phyloP scores from a whole-genome alignment of 2,113 vertebrate species.

The Coptodon rendalli region DNA sequence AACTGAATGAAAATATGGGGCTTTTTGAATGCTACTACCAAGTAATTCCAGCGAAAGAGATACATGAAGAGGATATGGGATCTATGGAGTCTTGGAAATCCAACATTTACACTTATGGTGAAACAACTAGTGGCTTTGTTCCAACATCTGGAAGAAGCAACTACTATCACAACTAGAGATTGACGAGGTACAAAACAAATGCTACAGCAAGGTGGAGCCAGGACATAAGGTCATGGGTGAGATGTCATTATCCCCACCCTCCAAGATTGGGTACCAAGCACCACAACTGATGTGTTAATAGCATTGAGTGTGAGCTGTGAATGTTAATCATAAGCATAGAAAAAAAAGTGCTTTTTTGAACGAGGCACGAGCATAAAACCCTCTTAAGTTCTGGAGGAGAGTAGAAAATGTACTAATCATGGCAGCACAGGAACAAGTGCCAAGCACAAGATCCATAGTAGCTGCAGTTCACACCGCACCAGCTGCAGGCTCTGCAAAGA shows the following conservation, averaged over 20 bases:
- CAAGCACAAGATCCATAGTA: accelerated
- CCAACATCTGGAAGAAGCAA: not conserved
- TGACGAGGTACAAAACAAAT: not conserved
- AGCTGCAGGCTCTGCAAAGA: not conserved
- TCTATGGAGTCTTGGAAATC: not conserved
- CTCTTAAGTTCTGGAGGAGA: accelerated
- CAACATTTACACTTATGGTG: not conserved
- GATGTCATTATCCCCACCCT: not conserved
- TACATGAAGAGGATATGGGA: not conserved
- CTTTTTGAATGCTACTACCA: not conserved
- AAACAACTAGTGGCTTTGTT: not conserved
- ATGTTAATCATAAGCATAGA: not conserved
- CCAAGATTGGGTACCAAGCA: not conserved
- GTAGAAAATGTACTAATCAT: not conserved
- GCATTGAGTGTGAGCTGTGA: not conserved
- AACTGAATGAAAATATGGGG: not conserved
- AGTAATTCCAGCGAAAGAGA: not conserved
- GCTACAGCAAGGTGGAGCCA: not conserved
- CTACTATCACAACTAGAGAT: not conserved
- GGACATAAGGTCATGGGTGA: not conserved
- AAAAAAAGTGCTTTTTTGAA: not conserved
- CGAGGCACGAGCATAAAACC: not conserved
- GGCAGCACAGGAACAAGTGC: not conserved
- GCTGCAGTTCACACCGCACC: not conserved
- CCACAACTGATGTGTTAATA: not conserved